Evolutionary conservation across 2,888 invertebrate species (phyloP), one percentile per base, ranked within the genome.

Genomic region (Cyrtodaria siliqua): DNA sequence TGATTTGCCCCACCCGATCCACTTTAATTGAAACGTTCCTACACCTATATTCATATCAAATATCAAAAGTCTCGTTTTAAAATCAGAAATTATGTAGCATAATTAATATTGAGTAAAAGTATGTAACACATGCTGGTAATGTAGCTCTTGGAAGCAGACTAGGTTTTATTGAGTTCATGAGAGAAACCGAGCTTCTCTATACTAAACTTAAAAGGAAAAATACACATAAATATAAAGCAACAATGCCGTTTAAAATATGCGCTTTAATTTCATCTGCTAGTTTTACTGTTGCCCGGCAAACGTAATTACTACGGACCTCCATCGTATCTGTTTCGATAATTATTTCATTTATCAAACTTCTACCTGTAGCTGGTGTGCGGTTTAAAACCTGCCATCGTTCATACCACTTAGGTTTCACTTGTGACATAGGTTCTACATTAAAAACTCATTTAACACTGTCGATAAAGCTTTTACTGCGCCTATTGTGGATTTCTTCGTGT

Each of bases 401-500:
- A 33, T 62, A 55, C 83, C 83, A 83, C 33, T 63, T 53, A 0
- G 78, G 67, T 44, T 78, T 73, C 33, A 47, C 61, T 56, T 76
- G 71, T 23, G 52, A 62, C 2, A 90, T 82, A 47, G 73, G 73
- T 20, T 83, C 68, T n/a, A 87, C 89, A 29, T 87, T 66, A 61
- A 86, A 87, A 70, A 87, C 89, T 89, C 90, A 90, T 66, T 87
- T 84, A 16, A 90, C 85, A 40, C 82, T 82, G 26, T 84, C 83
- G 0, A n/a, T n/a, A 88, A 88, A 2, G 90, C 89, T 33, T 86
- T 79, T 1, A 76, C 79, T 8, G 84, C 83, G 3, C 89, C 90
- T 2, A 89, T 89, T 14, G 26, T 81, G 82, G 18, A 89, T 79
- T 23, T 75, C 59, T 42, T 82, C 82, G 24, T 82, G 84, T 6